phyloP scores from a whole-genome alignment of 2,888 invertebrate genomes.

The Scaptomyza polygonia region DNA sequence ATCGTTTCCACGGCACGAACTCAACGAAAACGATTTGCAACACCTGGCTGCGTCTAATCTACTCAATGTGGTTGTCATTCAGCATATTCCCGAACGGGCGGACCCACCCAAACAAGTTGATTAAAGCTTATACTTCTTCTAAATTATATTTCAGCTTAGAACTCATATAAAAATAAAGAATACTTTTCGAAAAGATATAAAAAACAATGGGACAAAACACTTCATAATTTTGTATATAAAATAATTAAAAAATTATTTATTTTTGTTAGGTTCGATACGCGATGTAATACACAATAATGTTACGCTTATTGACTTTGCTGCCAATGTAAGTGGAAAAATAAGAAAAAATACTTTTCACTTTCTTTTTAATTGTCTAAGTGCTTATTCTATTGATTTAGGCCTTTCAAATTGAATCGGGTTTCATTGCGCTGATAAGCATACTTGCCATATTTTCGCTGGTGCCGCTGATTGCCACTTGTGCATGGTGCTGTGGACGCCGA shows the following conservation, averaged over 20 bases:
- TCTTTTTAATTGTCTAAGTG: neutral
- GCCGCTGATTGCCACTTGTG: constrained; percentile 87
- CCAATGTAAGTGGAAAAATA: constrained; percentile 76
- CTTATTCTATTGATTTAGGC: constrained; percentile 85
- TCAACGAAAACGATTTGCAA: constrained; percentile 49
- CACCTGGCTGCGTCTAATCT: constrained; percentile 58
- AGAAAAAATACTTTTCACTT: neutral
- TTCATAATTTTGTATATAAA: too few relatives aligned
- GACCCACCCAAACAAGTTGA: neutral
- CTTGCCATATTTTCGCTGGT: constrained; percentile 88
- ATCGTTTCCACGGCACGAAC: constrained; percentile 53
- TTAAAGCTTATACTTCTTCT: neutral
- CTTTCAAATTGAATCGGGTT: constrained; percentile 89
- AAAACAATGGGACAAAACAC: too few relatives aligned
- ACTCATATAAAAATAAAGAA: too few relatives aligned
- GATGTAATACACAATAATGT: constrained; percentile 83
- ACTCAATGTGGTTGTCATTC: constrained; percentile 65
- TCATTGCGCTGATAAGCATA: constrained; percentile 87
- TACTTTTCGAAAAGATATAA: too few relatives aligned
- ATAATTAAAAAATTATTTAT: neutral
- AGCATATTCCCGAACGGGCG: constrained; percentile 53
- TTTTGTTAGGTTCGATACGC: constrained; percentile 80
- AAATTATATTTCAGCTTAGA: too few relatives aligned
- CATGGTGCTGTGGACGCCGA: constrained; percentile 84
- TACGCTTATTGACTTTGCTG: constrained; percentile 81